Conservation (phyloP, 2,113 vertebrate genomes). For the Gracilinanus agilis region DNA sequence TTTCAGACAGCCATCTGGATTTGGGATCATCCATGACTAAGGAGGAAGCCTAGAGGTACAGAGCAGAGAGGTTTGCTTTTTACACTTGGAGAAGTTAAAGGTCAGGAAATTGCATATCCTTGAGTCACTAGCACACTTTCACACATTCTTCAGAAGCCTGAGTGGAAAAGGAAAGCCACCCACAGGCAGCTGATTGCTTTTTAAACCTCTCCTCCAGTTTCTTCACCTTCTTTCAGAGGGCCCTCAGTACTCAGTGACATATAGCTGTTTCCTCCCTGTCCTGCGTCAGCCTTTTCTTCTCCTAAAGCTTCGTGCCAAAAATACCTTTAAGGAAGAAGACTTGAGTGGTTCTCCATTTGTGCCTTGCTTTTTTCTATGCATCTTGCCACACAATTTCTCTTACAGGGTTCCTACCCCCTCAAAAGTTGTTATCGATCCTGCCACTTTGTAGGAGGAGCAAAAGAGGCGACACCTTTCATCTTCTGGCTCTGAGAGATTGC, state of each 20-base stretch:
- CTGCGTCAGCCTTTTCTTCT: conserved; percentile 66
- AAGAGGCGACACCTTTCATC: conserved; percentile 36
- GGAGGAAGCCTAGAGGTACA: neutral
- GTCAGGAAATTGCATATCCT: neutral
- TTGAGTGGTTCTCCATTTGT: conserved; percentile 43
- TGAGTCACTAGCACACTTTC: neutral
- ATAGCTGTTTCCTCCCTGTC: neutral
- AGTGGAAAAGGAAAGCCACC: neutral
- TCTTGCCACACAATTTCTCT: conserved; percentile 56
- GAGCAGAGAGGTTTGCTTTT: conserved; percentile 6
- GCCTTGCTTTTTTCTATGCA: neutral
- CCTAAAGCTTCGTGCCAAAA: conserved; percentile 62
- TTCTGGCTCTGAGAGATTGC: conserved; percentile 41
- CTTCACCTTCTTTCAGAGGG: neutral
- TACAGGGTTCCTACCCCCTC: neutral
- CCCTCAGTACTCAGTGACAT: neutral
- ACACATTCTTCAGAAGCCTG: accelerated
- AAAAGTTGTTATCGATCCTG: neutral
- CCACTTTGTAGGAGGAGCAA: conserved; percentile 10
- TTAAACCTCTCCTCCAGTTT: neutral
- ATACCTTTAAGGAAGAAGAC: conserved; percentile 54
- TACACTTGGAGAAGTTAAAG: conserved; percentile 11
- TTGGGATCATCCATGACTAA: no score
- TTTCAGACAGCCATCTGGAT: neutral
- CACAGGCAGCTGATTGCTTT: neutral